Evolutionary conservation across 2,113 vertebrate genomes (phyloP), one percentile per base, ranked within the genome.

Genomic region (Thunnus thynnus): DNA sequence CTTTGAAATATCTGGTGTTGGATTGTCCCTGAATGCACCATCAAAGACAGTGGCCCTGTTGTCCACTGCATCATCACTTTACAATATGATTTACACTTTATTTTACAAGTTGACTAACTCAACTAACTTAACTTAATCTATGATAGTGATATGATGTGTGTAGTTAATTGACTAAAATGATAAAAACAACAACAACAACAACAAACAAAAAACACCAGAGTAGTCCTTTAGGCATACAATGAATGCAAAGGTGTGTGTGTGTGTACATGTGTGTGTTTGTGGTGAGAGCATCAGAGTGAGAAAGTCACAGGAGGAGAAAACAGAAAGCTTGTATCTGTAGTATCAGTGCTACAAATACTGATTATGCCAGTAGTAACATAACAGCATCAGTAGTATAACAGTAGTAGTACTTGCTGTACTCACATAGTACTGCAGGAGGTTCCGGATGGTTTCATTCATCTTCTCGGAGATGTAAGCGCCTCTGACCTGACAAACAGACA

Each of bases 371-470:
- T n/a, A 18, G 47, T 27, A 41, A 27, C 5, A 10, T 2, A 8
- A 16, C 13, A 51, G n/a, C 13, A 17, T n/a, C 16, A 30, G 20
- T 25, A 18, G 22, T 44, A 5, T 18, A 5, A 1, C 30, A 61
- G 14, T 55, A 17, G 17, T 2, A 30, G 27, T 14, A 16, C 0
- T 32, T 2, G 30, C 8, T 0, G 20, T 88, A 93, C 93, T 94
- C 75, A 93, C 92, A 30, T 94, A 92, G 77, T 84, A 44, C 27
- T 41, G 55, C 60, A 79, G 69, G 6, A 94, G 88, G 67, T 54
- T 78, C 7, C 85, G 83, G 67, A 94, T 84, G 86, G 91, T 87
- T 36, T 0, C 62, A 79, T 86, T 92, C 88, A 94, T 90, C 54
- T 55, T 50, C 0, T 0, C 0, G 0, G 88, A 32, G 51, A 86